Conservation (phyloP, 2,797 vertebrate species). For the Anolis apletophallus region DNA sequence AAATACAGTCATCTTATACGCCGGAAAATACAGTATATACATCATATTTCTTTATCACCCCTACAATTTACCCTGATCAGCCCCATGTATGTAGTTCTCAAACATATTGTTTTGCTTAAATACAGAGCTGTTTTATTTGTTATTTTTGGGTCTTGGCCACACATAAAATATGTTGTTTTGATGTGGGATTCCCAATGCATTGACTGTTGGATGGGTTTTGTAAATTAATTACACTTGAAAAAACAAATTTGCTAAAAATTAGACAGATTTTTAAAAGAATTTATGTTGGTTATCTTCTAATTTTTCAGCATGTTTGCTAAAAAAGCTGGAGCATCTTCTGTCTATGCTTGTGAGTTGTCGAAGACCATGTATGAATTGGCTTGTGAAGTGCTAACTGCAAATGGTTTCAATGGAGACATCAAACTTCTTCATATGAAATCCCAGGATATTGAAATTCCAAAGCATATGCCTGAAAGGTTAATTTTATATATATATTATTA, state of each 20-base stretch:
- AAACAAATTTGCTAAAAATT: neutral
- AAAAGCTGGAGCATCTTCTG: constrained; percentile 87
- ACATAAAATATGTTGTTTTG: too few species aligned
- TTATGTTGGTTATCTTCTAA: constrained; percentile 17
- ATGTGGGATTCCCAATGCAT: too few species aligned
- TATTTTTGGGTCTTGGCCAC: too few species aligned
- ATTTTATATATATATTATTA: neutral
- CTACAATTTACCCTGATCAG: too few species aligned
- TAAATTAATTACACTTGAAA: constrained; percentile 5
- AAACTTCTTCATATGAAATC: constrained; percentile 94
- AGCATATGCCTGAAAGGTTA: constrained; percentile 92
- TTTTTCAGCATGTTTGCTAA: constrained; percentile 93
- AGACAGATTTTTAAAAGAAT: neutral
- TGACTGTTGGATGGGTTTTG: neutral
- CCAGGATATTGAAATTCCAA: constrained; percentile 91
- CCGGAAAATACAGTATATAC: too few species aligned
- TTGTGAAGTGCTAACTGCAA: constrained; percentile 89
- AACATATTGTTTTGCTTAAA: too few species aligned
- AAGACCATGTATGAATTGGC: constrained; percentile 98
- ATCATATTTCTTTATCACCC: too few species aligned
- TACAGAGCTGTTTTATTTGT: too few species aligned
- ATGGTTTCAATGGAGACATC: constrained; percentile 88
- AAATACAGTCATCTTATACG: too few species aligned
- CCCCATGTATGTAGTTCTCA: too few species aligned
- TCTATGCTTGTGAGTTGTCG: constrained; percentile 95